Percentiles rank a stretch among this genome's conserved stretches.
Evolutionary conservation across 2,888 invertebrate genomes (phyloP).

Genomic region (Oasisia sp.): DNA sequence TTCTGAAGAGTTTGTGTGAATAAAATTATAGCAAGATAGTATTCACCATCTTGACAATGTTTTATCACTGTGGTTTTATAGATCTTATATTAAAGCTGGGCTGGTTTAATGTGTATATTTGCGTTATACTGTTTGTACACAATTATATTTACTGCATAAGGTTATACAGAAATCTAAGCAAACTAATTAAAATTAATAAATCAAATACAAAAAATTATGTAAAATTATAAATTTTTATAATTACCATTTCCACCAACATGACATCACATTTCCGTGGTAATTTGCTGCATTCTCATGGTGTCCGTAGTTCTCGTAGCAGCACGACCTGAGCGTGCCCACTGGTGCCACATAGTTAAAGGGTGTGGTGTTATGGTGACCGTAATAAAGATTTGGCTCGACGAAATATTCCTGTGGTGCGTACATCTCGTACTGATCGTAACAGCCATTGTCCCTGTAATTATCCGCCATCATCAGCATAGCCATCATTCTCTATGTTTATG

Average conservation of each 20-base stretch:
- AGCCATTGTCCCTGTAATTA: background rate
- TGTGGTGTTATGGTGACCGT: background rate
- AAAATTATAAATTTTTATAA: background rate
- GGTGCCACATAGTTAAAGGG: background rate
- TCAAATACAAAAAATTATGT: background rate
- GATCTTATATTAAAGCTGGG: too few species aligned
- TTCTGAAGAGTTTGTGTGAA: too few species aligned
- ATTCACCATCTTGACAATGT: too few species aligned
- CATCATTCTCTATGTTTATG: background rate
- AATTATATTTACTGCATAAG: too few species aligned
- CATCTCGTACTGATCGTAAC: background rate
- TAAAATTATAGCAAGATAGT: too few species aligned
- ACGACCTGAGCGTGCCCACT: background rate
- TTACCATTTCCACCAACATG: slow-evolving; percentile 17
- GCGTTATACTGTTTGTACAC: too few species aligned
- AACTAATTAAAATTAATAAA: background rate
- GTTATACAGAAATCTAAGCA: background rate
- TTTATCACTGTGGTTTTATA: too few species aligned
- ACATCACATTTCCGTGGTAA: background rate
- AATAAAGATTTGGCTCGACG: background rate
- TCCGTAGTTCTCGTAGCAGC: background rate
- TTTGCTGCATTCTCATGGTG: background rate
- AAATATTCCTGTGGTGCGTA: background rate
- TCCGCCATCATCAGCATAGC: background rate
- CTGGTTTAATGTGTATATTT: too few species aligned